Base-by-base conservation (phyloP, 1,140 invertebrate genomes). In the Pogonus chalceus region DNA sequence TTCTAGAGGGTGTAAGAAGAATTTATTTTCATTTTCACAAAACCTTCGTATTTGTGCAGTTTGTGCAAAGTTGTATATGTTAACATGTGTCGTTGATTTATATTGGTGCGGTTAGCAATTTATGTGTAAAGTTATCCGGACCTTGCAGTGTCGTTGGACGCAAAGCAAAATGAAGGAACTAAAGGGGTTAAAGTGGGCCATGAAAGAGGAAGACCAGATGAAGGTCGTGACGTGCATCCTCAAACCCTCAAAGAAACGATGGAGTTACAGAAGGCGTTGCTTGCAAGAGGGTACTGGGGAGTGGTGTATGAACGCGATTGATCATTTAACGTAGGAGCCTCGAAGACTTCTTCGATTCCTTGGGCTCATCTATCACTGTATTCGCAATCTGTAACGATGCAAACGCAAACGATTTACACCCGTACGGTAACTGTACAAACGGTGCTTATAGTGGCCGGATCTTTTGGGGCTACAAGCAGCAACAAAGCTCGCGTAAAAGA, bases 21-120 rank as follows among this genome's bases (percentile, higher is more conserved):
- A 43, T 43, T 43, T 43, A 43, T 43, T 43, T 43, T 43, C 37
- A 43, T 43, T 43, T 43, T 43, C 37, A 16, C 37, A 43, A 16
- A 43, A 43, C 37, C 37, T 43, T 43, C 37, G 37, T 43, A 43
- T 16, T 43, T 43, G 37, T 43, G 26, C 26, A 31, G 26, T 31
- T 31, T 31, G 26, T 31, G 37, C 37, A 43, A 43, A 43, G 37
- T 43, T 43, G 37, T 43, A 43, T 43, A 43, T 43, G 37, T 43
- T 43, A 43, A 43, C 37, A 43, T 43, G 37, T 43, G 37, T 43
- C 37, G 37, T 43, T 43, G 37, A 43, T 43, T 43, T 43, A 43
- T 43, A 43, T 43, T 43, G 37, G 37, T 43, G 37, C 37, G 37
- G 37, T 43, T 43, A 43, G 37, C 37, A 43, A 43, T 43, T 43